Conservation (phyloP, 1,140 invertebrate species). For the Coelopa frigida region DNA sequence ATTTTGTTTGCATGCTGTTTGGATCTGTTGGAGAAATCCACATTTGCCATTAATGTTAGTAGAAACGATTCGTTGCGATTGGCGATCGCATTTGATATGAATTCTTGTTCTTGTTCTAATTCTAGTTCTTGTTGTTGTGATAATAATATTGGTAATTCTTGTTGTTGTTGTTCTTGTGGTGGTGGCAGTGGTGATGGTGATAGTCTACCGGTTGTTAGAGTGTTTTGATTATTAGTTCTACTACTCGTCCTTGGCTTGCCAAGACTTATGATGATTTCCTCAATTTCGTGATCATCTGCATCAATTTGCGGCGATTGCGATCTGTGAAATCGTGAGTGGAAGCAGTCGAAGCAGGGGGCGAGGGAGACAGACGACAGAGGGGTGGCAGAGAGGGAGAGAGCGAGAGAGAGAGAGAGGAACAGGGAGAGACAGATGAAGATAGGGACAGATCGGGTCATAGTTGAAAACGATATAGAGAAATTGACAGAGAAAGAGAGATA, state of each 20-base stretch:
- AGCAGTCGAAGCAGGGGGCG: not conserved
- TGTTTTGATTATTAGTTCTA: conserved; percentile 1
- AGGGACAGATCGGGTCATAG: too few species aligned
- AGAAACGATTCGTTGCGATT: conserved; percentile 13
- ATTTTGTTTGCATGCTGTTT: conserved; percentile 39
- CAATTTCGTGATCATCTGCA: not conserved
- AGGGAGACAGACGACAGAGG: not conserved
- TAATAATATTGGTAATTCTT: not conserved
- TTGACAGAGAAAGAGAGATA: too few species aligned
- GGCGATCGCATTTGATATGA: not conserved
- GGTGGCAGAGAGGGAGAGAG: not conserved
- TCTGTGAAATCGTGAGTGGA: not conserved
- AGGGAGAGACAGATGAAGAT: too few species aligned
- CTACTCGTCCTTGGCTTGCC: conserved; percentile 2
- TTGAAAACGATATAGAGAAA: too few species aligned
- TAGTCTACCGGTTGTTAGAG: conserved; percentile 4
- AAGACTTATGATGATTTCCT: conserved; percentile 11
- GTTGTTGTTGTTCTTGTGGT: conserved; percentile 3
- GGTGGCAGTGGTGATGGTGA: not conserved
- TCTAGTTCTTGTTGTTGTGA: not conserved
- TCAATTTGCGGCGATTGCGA: not conserved
- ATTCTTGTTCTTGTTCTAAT: not conserved
- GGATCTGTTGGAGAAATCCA: conserved; percentile 41
- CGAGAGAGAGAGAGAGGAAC: not conserved
- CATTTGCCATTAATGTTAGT: conserved; percentile 32